Evolutionary conservation across 2,113 vertebrate genomes (phyloP), one percentile per base, ranked within the genome.

Genomic region (Seriola aureovittata): DNA sequence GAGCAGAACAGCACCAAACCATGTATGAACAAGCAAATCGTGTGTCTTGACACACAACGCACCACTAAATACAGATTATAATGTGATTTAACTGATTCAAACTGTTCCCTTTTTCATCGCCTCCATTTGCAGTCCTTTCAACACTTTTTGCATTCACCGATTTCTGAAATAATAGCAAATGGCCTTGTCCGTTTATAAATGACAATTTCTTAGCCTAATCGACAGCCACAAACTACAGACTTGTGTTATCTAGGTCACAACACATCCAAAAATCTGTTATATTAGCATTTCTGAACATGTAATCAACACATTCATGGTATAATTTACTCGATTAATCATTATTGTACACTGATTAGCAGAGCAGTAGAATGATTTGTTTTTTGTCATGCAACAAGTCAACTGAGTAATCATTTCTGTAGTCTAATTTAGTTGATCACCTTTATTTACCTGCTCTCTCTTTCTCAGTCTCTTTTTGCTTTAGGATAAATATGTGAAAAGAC

Each of bases 91-190:
- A 44, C 5, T 64, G 42, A 65, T 29, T 29, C 25, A 29, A 29
- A 29, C 2, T 29, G 25, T 29, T 29, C 25, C 25, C 25, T 29
- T 29, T 29, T 29, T 29, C 25, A 29, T 29, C 25, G 25, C 8
- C 44, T 83, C 38, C 48, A 52, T 75, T 66, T 66, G 9, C 55
- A 10, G 23, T 65, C 25, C 42, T 17, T 67, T 75, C n/a, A 44
- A 63, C 36, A 69, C 4, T 10, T 42, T 8, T 10, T 42, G 9
- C 40, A 63, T n/a, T 63, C 36, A 65, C 21, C 5, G 2, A 64
- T 5, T n/a, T 2, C 21, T 42, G 17, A 38, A 63, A 46, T n/a
- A 2, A 50, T 17, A 17, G 3, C n/a, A 55, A 32, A 76, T 11
- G 38, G 1, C 0, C 10, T 0, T 9, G 3, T 38, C 8, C 25